Conservation (phyloP, 2,113 vertebrate species). For the Alaudala cheleensis region DNA sequence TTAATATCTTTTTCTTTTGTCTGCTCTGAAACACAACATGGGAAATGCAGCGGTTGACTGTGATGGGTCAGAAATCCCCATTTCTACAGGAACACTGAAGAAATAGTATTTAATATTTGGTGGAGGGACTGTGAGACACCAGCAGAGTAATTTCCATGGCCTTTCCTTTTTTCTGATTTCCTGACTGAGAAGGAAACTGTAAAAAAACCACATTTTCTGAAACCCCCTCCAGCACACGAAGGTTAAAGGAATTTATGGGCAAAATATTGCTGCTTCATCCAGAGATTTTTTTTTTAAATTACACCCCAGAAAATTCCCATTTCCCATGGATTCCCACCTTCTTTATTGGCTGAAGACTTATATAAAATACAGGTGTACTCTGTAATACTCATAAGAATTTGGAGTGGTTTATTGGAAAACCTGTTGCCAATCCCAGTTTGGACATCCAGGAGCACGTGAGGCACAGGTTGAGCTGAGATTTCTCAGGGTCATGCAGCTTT, state of each 20-base stretch:
- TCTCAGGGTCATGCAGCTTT: rapidly evolving
- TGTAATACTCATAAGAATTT: rapidly evolving
- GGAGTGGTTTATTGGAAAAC: neutral
- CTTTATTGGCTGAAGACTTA: rapidly evolving
- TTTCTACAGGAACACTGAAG: neutral
- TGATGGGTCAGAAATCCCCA: neutral
- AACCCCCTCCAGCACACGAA: rapidly evolving
- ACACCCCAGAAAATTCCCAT: neutral
- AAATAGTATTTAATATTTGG: neutral
- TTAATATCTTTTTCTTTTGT: neutral
- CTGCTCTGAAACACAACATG: neutral
- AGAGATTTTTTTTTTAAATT: neutral
- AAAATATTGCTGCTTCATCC: neutral
- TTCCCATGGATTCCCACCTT: neutral
- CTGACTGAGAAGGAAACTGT: neutral
- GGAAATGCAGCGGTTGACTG: neutral
- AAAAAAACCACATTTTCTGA: rapidly evolving
- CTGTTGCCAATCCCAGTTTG: neutral
- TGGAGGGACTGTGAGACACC: neutral
- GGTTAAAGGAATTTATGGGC: neutral
- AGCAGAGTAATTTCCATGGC: neutral
- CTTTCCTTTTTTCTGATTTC: neutral
- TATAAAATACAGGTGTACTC: neutral
- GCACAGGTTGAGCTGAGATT: neutral
- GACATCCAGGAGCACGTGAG: neutral